A percentile compares a stretch with the other conserved stretches of the same genome.
Evolutionary conservation across 2,888 invertebrate genomes (phyloP).

Genomic region (Osmoderma eremita): DNA sequence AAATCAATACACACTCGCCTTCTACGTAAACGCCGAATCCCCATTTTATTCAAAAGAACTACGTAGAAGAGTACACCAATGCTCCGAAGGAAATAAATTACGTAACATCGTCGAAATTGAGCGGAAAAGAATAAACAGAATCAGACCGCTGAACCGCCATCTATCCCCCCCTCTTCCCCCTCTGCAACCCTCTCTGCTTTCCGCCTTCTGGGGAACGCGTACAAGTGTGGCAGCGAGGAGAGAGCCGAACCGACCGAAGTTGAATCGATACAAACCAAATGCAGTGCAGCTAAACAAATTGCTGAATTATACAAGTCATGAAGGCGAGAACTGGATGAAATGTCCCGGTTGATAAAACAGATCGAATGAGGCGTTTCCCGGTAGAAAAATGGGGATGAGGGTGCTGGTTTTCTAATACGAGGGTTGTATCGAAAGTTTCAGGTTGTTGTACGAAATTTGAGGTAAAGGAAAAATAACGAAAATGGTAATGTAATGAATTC

Average conservation of each 20-base stretch:
- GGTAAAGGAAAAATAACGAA: too few species aligned
- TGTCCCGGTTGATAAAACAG: constrained; percentile 60
- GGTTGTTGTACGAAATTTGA: too few species aligned
- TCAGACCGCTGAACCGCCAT: constrained; percentile 4
- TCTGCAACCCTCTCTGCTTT: too few species aligned
- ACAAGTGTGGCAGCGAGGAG: constrained; percentile 21
- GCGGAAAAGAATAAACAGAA: constrained; percentile 36
- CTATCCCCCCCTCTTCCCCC: neutral
- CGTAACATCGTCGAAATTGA: constrained; percentile 34
- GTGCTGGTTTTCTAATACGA: constrained; percentile 12
- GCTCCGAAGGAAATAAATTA: constrained; percentile 33
- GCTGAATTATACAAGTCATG: constrained; percentile 61
- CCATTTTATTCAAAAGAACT: constrained; percentile 10
- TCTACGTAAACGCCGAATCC: constrained; percentile 1
- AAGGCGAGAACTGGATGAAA: constrained; percentile 60
- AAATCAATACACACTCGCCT: constrained; percentile 19
- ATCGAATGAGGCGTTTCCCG: constrained; percentile 59
- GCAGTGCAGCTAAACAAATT: constrained; percentile 57
- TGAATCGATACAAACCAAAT: constrained; percentile 55
- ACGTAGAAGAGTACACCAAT: neutral
- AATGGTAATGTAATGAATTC: too few species aligned
- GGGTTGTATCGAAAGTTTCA: constrained; percentile 9
- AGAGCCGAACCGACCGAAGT: constrained; percentile 37
- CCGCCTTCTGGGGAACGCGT: constrained; percentile 1
- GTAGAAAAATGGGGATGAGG: constrained; percentile 46